Evolutionary conservation across 2,797 vertebrate species (phyloP).

Genomic region (Xiphophorus birchmanni): DNA sequence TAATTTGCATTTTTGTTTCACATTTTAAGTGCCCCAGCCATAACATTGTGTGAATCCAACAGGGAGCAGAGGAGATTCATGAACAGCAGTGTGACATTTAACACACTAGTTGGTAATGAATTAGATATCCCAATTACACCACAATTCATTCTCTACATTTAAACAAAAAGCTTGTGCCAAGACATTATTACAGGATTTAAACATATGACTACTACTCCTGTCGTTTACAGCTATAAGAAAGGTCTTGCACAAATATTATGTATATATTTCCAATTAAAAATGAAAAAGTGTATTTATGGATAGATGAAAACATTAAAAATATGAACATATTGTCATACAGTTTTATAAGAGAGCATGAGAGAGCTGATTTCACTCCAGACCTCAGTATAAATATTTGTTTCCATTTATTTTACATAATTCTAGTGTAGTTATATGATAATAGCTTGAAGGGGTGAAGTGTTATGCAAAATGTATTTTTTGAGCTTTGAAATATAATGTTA

Average conservation of each 20-base stretch:
- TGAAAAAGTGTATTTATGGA: background rate
- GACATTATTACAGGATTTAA: constrained; percentile 7
- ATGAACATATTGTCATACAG: background rate
- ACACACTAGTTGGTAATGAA: constrained; percentile 8
- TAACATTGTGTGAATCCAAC: constrained; percentile 22
- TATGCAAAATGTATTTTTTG: too few relatives aligned
- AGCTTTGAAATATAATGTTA: too few relatives aligned
- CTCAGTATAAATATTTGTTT: constrained; percentile 13
- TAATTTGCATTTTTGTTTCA: constrained; percentile 25
- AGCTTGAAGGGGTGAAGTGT: too few relatives aligned
- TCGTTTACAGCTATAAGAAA: background rate
- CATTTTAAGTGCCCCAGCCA: constrained; percentile 10
- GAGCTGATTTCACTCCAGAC: background rate
- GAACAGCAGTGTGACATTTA: constrained; percentile 21
- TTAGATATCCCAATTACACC: constrained; percentile 11
- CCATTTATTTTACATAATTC: background rate
- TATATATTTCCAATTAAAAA: background rate
- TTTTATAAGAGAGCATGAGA: background rate
- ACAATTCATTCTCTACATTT: constrained; percentile 15
- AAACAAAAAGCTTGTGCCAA: background rate
- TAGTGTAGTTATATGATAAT: too few relatives aligned
- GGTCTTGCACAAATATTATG: background rate
- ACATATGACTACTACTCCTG: background rate
- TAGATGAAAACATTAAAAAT: background rate
- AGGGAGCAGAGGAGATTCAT: constrained; percentile 19